These are phyloP conservation scores for Buphagus erythrorhynchus DNA, from an alignment of 2,797 vertebrate genomes.

Conservation along the genomic window DNA sequence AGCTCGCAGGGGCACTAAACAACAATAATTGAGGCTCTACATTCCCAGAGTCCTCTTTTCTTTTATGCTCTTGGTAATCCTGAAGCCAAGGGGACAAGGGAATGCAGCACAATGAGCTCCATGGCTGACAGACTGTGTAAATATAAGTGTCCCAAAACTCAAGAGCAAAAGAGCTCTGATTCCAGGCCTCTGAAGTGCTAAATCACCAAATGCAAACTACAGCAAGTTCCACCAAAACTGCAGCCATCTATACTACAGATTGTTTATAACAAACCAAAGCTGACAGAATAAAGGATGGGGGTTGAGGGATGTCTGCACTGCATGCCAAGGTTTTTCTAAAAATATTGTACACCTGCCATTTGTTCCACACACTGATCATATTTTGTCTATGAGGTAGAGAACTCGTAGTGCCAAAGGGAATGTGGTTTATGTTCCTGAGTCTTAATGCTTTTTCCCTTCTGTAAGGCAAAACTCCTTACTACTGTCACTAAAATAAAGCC, in stretches of 20 bases:
- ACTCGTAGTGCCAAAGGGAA: constrained; percentile 47
- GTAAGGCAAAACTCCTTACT: constrained; percentile 55
- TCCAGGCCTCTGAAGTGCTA: neutral
- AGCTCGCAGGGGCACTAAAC: neutral
- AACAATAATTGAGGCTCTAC: neutral
- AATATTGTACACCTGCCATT: constrained; percentile 77
- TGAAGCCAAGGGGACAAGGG: neutral
- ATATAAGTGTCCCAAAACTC: neutral
- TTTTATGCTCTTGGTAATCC: neutral
- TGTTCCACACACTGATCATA: constrained; percentile 67
- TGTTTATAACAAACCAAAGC: neutral
- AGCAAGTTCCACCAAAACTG: neutral
- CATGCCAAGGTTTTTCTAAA: constrained; percentile 73
- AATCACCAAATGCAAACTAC: neutral
- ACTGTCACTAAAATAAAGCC: constrained; percentile 46
- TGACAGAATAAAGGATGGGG: neutral
- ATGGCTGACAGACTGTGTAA: neutral
- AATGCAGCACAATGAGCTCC: neutral
- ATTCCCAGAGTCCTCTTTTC: neutral
- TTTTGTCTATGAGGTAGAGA: constrained; percentile 71
- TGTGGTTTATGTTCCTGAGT: constrained; percentile 59
- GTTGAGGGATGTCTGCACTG: neutral
- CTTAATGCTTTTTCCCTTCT: constrained; percentile 67
- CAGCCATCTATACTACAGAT: neutral
- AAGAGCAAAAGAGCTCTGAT: neutral